Evolutionary conservation across 92 coral and sea anemone species (phyloP), one percentile per base, ranked within the genome.

Genomic region (Umimayanthus kanabou): DNA sequence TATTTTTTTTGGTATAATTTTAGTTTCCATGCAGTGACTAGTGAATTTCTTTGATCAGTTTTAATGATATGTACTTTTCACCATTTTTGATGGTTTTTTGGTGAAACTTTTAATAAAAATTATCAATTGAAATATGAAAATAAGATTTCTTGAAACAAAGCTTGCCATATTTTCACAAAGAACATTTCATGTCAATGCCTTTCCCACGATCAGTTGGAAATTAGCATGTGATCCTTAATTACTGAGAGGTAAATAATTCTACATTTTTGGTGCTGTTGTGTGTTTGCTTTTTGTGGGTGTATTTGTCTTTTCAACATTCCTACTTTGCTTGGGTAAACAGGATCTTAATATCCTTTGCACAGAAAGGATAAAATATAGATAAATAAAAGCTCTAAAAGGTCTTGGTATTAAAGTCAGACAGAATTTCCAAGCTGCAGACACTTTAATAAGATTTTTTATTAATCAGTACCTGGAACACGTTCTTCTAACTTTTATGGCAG

Each of bases 321-420:
- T 80, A 49, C 28, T 61, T 80, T 57, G 73, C 85, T 40, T 30
- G 39, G 85, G 47, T 58, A 80, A 80, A 80, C 15, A 76, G 28
- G 18, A n/a, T 39, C 26, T 47, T 6, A 9, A 39, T 76, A 15
- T 76, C 55, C 80, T 16, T 23, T 29, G 43, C 50, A 76, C 80
- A 42, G 30, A 76, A 43, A 39, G n/a, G 45, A 43, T 75, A 75
- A 75, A 75, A 75, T 75, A 43, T 39, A 33, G 0, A 37, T 39
- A 18, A 16, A 74, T 74, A 74, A 18, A 6, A 74, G 47, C 79
- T 9, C 23, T 39, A 6, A 20, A 74, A 74, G 49, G 78, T 74
- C 43, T 42, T 15, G n/a, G 25, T 11, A 45, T 45, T 45, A 45
- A 20, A 61, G 25, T 61, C 69, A 61, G 25, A 61, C 69, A 53